Percentiles rank a stretch among this genome's conserved stretches.
phyloP scores from a whole-genome alignment of 2,113 vertebrate genomes.

The Oryzias curvinotus region DNA sequence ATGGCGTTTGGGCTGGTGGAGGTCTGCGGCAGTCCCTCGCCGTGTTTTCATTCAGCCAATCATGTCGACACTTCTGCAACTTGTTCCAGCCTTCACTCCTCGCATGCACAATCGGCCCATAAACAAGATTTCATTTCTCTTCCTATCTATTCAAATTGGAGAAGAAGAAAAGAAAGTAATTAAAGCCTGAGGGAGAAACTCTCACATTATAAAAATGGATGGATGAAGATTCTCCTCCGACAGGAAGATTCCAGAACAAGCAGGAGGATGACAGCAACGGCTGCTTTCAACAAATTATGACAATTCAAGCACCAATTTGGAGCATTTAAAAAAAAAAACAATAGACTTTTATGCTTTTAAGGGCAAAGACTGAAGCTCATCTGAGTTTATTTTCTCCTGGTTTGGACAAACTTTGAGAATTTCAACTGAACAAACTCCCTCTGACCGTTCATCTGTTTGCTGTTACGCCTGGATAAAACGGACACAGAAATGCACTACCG shows the following conservation, averaged over 20 bases:
- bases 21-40: constrained; percentile 17
- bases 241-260: neutral
- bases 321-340: no score
- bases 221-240: neutral
- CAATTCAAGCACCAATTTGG: no score
- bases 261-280: neutral
- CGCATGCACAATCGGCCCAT: constrained; percentile 41
- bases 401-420: no score
- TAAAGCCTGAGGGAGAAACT: constrained; percentile 5
- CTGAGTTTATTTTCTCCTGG: no score
- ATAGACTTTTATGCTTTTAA: no score
- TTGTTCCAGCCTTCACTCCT: constrained; percentile 37
- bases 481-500: no score
- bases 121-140: constrained; percentile 61
- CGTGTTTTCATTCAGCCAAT: constrained; percentile 77
- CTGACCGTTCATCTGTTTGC: no score
- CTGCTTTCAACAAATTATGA: neutral
- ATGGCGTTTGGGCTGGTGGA: neutral
- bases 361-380: no score
- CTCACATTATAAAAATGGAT: neutral
- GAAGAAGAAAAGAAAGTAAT: constrained; percentile 7
- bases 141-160: constrained; percentile 44
- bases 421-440: no score
- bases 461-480: no score
- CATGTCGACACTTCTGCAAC: constrained; percentile 57